These are phyloP conservation scores for Morinoia aosen DNA, from an alignment of 2,888 invertebrate species.

Conservation along the genomic window DNA sequence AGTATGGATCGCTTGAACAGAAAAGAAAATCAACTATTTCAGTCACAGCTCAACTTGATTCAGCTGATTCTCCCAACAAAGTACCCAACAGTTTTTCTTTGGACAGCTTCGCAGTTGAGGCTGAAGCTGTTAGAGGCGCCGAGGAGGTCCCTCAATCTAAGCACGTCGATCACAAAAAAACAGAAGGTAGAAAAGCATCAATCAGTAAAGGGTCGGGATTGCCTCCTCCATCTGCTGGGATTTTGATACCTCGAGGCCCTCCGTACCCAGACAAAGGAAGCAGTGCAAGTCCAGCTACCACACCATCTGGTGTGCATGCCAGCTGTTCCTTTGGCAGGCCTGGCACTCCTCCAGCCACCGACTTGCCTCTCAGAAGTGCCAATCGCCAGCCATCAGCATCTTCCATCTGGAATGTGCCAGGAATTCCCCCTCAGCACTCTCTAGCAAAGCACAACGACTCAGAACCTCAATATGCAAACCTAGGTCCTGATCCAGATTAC, in stretches of 20 bases:
- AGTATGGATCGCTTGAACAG: slow-evolving; percentile 65
- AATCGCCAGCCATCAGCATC: slow-evolving; percentile 44
- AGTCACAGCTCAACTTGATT: slow-evolving; percentile 57
- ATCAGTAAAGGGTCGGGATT: slow-evolving; percentile 23
- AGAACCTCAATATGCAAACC: slow-evolving; percentile 67
- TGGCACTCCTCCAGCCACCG: slow-evolving; percentile 58
- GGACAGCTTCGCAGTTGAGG: slow-evolving; percentile 66
- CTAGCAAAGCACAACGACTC: slow-evolving; percentile 53
- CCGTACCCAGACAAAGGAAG: slow-evolving; percentile 13
- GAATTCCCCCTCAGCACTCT: slow-evolving; percentile 59
- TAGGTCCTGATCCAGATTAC: slow-evolving; percentile 67
- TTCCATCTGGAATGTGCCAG: slow-evolving; percentile 10
- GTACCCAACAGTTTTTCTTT: slow-evolving; percentile 67
- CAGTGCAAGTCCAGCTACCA: slow-evolving; percentile 42
- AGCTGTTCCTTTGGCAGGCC: slow-evolving; percentile 49
- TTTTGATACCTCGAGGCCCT: slow-evolving; percentile 60
- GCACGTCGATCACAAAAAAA: background rate
- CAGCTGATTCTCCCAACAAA: slow-evolving; percentile 60
- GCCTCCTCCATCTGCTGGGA: slow-evolving; percentile 64
- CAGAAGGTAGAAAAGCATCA: slow-evolving; percentile 21
- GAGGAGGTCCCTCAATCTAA: slow-evolving; percentile 17
- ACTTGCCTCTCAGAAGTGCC: slow-evolving; percentile 50
- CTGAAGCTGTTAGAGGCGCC: slow-evolving; percentile 15
- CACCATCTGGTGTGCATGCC: slow-evolving; percentile 51
- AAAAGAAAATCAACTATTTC: slow-evolving; percentile 63